Evolutionary conservation across 1,140 invertebrate species (phyloP), one percentile per base, ranked within the genome.

Genomic region (Sinella curviseta): DNA sequence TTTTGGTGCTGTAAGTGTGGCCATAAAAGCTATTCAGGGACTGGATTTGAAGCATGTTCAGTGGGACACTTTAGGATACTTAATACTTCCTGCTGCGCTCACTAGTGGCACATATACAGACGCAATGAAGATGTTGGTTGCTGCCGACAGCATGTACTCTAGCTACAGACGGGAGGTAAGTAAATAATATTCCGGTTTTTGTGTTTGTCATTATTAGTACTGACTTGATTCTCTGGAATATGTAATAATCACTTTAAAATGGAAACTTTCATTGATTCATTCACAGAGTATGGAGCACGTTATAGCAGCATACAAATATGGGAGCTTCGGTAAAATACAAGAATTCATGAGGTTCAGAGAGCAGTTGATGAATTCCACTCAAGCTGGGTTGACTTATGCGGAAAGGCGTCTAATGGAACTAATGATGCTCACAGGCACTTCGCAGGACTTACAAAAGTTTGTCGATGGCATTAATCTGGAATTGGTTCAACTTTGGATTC

Each of bases 11-110:
- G 48, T 80, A 28, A 65, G 70, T 17, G 78, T 78, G 24, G 82
- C 67, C 39, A 31, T 31, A 0, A 73, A 81, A 24, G 36, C 73
- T 36, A 82, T 83, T 83, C 88, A 90, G 75, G 86, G 85, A 73
- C 87, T 98, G 85, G 96, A 98, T 85, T 90, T 96, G 74, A 99
- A 99, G 88, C 95, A 98, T 87, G 92, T 98, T 80, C 97, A 98
- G 86, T 89, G 97, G 85, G 95, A 98, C 88, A 95, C 96, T 0
- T 88, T 98, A 84, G 93, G 95, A 74, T 93, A 95, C 88, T 88
- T 95, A 76, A 92, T 95, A 86, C 91, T 91, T 76, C 91, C 92
- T 81, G 89, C 94, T 79, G 88, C 96, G 77, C 88, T 90, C 1
- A 87, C 92, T 67, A 89, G 91, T 28, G 94, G 92, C 4, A 90